These are phyloP conservation scores for Zygothrica quintamaculata DNA, from an alignment of 2,888 invertebrate species.

Conservation along the genomic window DNA sequence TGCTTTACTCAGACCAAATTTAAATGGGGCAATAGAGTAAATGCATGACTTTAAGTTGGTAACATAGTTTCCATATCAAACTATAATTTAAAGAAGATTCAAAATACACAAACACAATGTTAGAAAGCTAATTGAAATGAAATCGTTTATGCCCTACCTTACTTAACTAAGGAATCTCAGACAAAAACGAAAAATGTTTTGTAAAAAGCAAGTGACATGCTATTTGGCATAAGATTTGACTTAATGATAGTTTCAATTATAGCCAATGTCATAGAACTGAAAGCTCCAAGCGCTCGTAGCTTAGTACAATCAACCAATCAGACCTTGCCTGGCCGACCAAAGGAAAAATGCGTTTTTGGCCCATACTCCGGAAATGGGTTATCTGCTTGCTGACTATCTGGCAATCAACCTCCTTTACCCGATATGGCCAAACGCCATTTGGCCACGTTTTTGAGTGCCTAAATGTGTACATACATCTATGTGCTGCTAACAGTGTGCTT, in stretches of 20 bases:
- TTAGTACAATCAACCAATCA: conserved; percentile 21
- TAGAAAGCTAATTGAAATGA: too few relatives aligned
- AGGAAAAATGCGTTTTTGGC: conserved; percentile 34
- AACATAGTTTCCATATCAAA: too few relatives aligned
- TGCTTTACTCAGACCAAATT: too few relatives aligned
- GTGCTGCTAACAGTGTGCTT: conserved; percentile 3
- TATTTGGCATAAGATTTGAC: conserved; percentile 61
- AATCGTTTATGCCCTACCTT: too few relatives aligned
- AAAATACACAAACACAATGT: too few relatives aligned
- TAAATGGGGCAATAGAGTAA: too few relatives aligned
- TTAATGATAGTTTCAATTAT: conserved; percentile 79
- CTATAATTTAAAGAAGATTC: too few relatives aligned
- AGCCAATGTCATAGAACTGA: conserved; percentile 39
- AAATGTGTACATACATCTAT: conserved; percentile 27
- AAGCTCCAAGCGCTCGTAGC: background rate
- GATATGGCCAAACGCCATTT: conserved; percentile 63
- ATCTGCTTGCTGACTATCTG: conserved; percentile 35
- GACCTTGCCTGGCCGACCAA: conserved; percentile 25
- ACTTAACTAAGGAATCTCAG: too few relatives aligned
- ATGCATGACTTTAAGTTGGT: too few relatives aligned
- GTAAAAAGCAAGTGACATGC: conserved; percentile 26
- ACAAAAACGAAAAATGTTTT: background rate
- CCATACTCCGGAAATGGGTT: conserved; percentile 20
- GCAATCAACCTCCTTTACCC: conserved; percentile 49
- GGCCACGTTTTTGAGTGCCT: conserved; percentile 53